phyloP scores from a whole-genome alignment of 2,888 invertebrate genomes.

The Phrixothrix hirtus region DNA sequence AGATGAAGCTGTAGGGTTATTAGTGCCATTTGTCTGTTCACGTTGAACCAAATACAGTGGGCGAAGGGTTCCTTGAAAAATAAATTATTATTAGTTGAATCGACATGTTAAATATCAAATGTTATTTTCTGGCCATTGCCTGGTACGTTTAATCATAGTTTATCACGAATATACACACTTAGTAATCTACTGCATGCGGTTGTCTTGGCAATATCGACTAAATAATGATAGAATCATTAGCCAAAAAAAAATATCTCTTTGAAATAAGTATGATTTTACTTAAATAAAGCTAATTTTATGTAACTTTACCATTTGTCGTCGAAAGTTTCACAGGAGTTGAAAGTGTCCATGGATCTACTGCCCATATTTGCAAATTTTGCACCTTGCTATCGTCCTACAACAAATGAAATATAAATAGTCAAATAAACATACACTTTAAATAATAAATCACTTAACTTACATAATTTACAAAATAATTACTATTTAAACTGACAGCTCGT shows the following conservation, averaged over 20 bases:
- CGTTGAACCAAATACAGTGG: slow-evolving; percentile 51
- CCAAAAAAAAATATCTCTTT: too few species aligned
- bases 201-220: too few species aligned
- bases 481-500: slow-evolving; percentile 49
- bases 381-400: slow-evolving; percentile 47
- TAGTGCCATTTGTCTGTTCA: slow-evolving; percentile 36
- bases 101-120: too few species aligned
- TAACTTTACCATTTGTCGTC: slow-evolving; percentile 39
- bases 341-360: slow-evolving; percentile 46
- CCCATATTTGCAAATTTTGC: slow-evolving; percentile 46
- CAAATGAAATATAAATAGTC: neutral
- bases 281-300: too few species aligned
- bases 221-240: too few species aligned
- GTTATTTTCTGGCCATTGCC: neutral
- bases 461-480: slow-evolving; percentile 48
- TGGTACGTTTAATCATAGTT: too few species aligned
- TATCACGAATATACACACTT: too few species aligned
- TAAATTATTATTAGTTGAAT: neutral
- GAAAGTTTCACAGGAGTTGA: slow-evolving; percentile 38
- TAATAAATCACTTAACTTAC: neutral
- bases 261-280: too few species aligned
- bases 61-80: slow-evolving; percentile 44
- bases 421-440: neutral
- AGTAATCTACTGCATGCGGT: too few species aligned
- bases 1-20: slow-evolving; percentile 25